Base-by-base conservation (phyloP, 37 sponge, comb jelly and placozoan genomes). In the Geodia barretti region DNA sequence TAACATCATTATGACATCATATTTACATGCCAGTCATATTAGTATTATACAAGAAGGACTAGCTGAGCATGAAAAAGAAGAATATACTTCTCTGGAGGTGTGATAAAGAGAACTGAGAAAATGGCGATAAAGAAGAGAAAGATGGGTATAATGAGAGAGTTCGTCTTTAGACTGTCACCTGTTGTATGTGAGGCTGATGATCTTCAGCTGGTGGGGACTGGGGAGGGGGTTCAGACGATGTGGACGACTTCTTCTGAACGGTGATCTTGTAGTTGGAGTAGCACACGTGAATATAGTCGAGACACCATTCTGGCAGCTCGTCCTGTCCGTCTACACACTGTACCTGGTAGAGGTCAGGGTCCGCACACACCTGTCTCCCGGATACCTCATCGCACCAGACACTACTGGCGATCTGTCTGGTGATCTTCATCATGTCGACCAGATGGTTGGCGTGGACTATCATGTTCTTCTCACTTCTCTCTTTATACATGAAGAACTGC, bases 401-500 rank as follows among this genome's bases (percentile, higher is more conserved):
- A 34, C 60, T 63, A 8, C 61, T 9, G 30, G 47, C 73, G 19
- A 88, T 88, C 83, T 81, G 68, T 24, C 64, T 40, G 17, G 68
- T n/a, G 5, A 76, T 41, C 72, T 88, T 88, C 34, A 28, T 39
- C 0, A 4, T 39, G 5, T 70, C 77, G n/a, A 59, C 31, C 33
- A 81, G 23, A 64, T 80, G 81, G 62, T 88, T 88, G 64, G 88
- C 83, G 70, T 88, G 88, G 0, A 88, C 79, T 39, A 88, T 82
- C 59, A 88, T 59, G 25, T 75, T 62, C 19, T 77, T n/a, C 38
- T 70, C 23, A 34, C 25, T 40, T 31, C 30, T 37, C 38, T 41
- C 35, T 20, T 76, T 42, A 36, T 70, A 76, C 20, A 62, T 43
- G 47, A 88, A 88, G 30, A 54, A 81, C 33, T 81, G 64, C 26